Percentiles rank a stretch among this genome's conserved stretches.
phyloP scores from a whole-genome alignment of 2,888 invertebrate species.

The Hemistola chrysoprasaria region DNA sequence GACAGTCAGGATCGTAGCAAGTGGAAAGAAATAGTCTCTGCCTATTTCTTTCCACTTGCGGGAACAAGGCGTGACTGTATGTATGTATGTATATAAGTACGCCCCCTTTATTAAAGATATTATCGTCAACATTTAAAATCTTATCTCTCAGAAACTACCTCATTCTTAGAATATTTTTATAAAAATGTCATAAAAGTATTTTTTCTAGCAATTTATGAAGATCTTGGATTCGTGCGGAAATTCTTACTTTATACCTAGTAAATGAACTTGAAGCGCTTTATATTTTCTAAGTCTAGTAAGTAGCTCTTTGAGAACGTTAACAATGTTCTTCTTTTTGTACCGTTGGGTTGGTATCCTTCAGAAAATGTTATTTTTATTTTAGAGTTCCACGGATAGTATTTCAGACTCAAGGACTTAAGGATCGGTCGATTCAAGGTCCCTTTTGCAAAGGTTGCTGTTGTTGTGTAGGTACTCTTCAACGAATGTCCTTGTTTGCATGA shows the following conservation, averaged over 20 bases:
- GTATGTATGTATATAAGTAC: too few species aligned
- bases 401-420: constrained; percentile 38
- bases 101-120: too few species aligned
- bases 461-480: constrained; percentile 36
- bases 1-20: too few species aligned
- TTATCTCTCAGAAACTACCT: too few species aligned
- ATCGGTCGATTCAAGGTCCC: constrained; percentile 44
- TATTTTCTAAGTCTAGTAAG: constrained; percentile 6
- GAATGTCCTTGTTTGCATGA: constrained; percentile 30
- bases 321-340: constrained; percentile 12
- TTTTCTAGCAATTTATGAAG: not conserved
- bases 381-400: constrained; percentile 10
- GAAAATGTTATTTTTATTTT: constrained; percentile 27
- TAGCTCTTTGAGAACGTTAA: constrained; percentile 5
- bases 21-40: too few species aligned
- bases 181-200: too few species aligned
- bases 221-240: not conserved
- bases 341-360: constrained; percentile 14
- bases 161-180: too few species aligned
- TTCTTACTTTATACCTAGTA: constrained; percentile 6
- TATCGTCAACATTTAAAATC: too few species aligned
- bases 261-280: constrained; percentile 2
- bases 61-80: too few species aligned
- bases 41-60: too few species aligned
- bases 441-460: constrained; percentile 39